Percentiles rank a stretch among this genome's conserved stretches.
Conservation (phyloP, 2,113 vertebrate genomes). For the Irena cyanogastra region DNA sequence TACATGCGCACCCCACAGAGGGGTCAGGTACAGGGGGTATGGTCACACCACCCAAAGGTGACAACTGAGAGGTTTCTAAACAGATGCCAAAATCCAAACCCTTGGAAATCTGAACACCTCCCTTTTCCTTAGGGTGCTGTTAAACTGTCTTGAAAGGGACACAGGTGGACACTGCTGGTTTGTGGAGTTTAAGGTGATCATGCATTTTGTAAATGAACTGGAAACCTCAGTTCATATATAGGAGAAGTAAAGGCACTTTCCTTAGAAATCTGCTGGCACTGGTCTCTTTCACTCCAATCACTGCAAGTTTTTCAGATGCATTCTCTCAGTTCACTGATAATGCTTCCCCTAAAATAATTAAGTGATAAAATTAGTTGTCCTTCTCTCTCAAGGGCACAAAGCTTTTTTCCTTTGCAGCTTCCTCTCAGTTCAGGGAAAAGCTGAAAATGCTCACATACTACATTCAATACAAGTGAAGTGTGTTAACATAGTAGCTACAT, state of each 20-base stretch:
- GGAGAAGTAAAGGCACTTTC: not conserved
- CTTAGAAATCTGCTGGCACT: not conserved
- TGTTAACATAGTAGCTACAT: not conserved
- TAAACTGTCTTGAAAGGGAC: not conserved
- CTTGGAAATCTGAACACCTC: not conserved
- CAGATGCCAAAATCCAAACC: not conserved
- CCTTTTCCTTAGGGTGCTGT: not conserved
- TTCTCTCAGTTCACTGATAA: not conserved
- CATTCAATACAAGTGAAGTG: not conserved
- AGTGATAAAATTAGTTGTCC: constrained; percentile 2
- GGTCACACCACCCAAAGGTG: not conserved
- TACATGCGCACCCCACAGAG: not conserved
- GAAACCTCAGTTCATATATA: not conserved
- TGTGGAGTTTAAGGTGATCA: not conserved
- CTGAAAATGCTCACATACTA: not conserved
- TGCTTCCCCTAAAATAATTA: constrained; percentile 15
- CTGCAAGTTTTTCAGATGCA: not conserved
- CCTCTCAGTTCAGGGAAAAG: not conserved
- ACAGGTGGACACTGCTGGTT: not conserved
- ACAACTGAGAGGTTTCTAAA: not conserved
- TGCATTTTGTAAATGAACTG: not conserved
- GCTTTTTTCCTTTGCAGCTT: not conserved
- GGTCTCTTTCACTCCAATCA: not conserved
- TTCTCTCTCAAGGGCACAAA: constrained; percentile 12
- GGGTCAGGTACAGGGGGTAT: rapidly evolving